Evolutionary conservation across 2,797 vertebrate genomes (phyloP), one percentile per base, ranked within the genome.

Genomic region (Sebastes flavidus): DNA sequence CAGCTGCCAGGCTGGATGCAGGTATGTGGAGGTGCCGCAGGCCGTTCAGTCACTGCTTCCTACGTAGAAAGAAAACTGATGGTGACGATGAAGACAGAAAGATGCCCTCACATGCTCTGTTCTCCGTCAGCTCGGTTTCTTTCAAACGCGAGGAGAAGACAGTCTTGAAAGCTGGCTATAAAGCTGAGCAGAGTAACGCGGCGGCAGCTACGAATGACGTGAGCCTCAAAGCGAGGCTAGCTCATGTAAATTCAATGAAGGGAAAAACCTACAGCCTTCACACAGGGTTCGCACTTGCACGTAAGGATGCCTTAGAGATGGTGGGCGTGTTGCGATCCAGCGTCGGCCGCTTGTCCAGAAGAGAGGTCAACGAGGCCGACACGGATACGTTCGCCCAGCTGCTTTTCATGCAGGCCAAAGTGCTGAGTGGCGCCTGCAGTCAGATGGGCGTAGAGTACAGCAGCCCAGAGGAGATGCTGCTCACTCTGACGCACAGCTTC

Each of bases 401-500:
- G 91, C 96, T 99, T 80, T 95, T 96, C 88, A 90, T 95, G 84
- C 97, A 98, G 95, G 97, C 97, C 30, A 96, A 96, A 94, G 96
- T 97, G 91, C 96, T 98, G 92, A 96, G 96, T 92, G 92, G 95
- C 86, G 96, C 97, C 94, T 98, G 97, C 94, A 95, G 95, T 93
- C 97, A 96, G 94, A 97, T 99, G 97, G 96, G 96, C 56, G 89
- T 90, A 83, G 96, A 97, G 85, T 97, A 97, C 90, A 95, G 96
- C 94, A 96, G 96, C 93, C 97, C 97, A 7, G 97, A 98, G 91
- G 97, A 99, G 95, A 90, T 97, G 90, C 96, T 98, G 87, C 95
- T 96, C 94, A 97, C 97, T 65, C 96, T 98, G 95, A 97, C 97
- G 76, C 97, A 97, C 95, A 98, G 97, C 95, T 98, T 98, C 93